Evolutionary conservation across 2,888 invertebrate genomes (phyloP).

Genomic region (Punctoribates punctum): DNA sequence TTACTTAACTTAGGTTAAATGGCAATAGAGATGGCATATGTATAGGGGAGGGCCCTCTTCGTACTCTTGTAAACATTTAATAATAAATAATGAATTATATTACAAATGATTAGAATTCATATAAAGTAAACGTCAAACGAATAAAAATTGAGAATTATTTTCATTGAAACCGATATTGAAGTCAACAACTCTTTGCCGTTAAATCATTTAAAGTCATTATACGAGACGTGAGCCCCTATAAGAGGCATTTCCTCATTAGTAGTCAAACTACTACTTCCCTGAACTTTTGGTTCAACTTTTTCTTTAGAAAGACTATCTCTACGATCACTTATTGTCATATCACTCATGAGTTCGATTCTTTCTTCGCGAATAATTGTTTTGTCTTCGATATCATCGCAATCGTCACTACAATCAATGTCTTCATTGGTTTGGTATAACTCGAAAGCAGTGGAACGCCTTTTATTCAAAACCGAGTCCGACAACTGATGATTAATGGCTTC

Average conservation of each 20-base stretch:
- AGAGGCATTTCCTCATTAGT: slow-evolving; percentile 22
- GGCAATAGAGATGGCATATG: too few species aligned
- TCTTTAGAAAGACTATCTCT: slow-evolving; percentile 14
- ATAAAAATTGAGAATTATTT: too few species aligned
- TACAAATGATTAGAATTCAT: too few species aligned
- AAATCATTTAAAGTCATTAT: neutral
- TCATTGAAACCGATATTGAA: neutral
- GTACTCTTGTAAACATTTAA: too few species aligned
- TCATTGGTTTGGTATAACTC: neutral
- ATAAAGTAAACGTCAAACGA: too few species aligned
- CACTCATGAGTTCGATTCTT: slow-evolving; percentile 12
- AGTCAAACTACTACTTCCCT: slow-evolving; percentile 8
- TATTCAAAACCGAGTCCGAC: slow-evolving; percentile 23
- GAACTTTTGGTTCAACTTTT: neutral
- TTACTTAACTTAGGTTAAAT: too few species aligned
- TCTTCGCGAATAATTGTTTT: neutral
- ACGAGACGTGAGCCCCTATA: neutral
- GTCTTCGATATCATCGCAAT: neutral
- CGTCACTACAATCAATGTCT: neutral
- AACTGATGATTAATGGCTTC: slow-evolving; percentile 15
- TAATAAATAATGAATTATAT: too few species aligned
- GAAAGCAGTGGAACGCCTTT: slow-evolving; percentile 27
- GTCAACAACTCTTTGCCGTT: neutral
- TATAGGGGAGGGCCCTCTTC: too few species aligned
- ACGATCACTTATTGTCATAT: slow-evolving; percentile 16